phyloP scores from a whole-genome alignment of 2,113 vertebrate genomes.

The Urocitellus parryii region DNA sequence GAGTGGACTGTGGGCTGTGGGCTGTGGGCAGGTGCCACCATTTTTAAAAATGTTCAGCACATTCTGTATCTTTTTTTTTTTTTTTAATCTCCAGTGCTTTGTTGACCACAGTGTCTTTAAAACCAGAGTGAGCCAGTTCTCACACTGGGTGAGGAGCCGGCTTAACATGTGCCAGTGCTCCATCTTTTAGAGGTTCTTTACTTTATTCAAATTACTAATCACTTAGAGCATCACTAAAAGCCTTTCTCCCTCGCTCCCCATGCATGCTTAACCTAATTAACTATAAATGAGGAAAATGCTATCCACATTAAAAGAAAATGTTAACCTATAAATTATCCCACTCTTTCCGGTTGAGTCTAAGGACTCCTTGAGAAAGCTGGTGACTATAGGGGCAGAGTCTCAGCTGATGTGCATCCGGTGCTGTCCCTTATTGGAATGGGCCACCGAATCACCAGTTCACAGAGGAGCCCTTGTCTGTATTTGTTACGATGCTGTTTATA shows the following conservation, averaged over 20 bases:
- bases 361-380: constrained; percentile 79
- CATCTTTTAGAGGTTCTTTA: constrained; percentile 85
- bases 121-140: constrained; percentile 78
- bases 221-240: constrained; percentile 88
- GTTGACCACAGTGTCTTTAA: constrained; percentile 82
- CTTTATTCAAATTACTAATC: constrained; percentile 90
- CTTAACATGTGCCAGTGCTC: constrained; percentile 80
- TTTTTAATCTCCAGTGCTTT: constrained; percentile 66
- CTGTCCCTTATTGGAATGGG: background rate
- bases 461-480: background rate
- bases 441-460: background rate
- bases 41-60: constrained; percentile 60
- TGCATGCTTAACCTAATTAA: constrained; percentile 92
- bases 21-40: no score
- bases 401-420: background rate
- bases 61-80: constrained; percentile 72
- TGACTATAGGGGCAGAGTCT: constrained; percentile 47
- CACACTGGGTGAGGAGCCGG: constrained; percentile 77
- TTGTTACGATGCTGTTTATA: background rate
- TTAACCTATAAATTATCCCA: constrained; percentile 90
- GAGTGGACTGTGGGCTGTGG: no score
- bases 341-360: constrained; percentile 81
- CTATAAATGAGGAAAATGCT: constrained; percentile 91
- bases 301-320: constrained; percentile 91
- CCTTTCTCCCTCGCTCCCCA: constrained; percentile 88